Evolutionary conservation across 2,888 invertebrate species (phyloP).

Genomic region (Pterobdella sp.): DNA sequence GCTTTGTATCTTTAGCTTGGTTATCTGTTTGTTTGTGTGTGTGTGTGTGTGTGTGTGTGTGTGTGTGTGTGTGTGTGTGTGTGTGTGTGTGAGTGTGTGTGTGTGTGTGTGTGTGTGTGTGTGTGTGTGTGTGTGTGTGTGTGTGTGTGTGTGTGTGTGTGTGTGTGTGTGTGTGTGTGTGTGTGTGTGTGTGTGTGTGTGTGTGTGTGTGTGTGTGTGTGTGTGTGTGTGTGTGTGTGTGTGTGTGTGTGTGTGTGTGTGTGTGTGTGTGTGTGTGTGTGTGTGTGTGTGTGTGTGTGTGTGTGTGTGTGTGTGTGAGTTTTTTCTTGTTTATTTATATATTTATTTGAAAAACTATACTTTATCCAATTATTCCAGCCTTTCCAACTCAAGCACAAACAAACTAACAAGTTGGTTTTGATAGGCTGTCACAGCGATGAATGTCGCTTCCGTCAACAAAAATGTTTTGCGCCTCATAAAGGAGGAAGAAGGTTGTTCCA

Average conservation of each 20-base stretch:
- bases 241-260: not conserved
- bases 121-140: constrained; percentile 17
- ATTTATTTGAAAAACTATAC: too few relatives aligned
- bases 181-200: constrained; percentile 20
- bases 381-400: too few relatives aligned
- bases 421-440: constrained; percentile 1
- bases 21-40: not conserved
- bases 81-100: constrained; percentile 15
- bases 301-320: constrained; percentile 42
- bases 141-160: constrained; percentile 13
- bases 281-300: constrained; percentile 2
- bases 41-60: constrained; percentile 2
- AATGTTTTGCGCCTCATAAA: not conserved
- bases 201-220: constrained; percentile 17
- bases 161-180: constrained; percentile 11
- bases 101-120: constrained; percentile 13
- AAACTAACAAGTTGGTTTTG: constrained; percentile 11
- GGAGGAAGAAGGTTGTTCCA: not conserved
- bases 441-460: not conserved
- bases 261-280: constrained; percentile 5
- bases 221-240: constrained; percentile 37
- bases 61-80: constrained; percentile 12
- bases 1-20: not conserved
- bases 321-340: too few relatives aligned
- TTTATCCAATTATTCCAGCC: too few relatives aligned